Evolutionary conservation across 2,797 vertebrate species (phyloP), one percentile per base, ranked within the genome.

Genomic region (Mycteria americana): DNA sequence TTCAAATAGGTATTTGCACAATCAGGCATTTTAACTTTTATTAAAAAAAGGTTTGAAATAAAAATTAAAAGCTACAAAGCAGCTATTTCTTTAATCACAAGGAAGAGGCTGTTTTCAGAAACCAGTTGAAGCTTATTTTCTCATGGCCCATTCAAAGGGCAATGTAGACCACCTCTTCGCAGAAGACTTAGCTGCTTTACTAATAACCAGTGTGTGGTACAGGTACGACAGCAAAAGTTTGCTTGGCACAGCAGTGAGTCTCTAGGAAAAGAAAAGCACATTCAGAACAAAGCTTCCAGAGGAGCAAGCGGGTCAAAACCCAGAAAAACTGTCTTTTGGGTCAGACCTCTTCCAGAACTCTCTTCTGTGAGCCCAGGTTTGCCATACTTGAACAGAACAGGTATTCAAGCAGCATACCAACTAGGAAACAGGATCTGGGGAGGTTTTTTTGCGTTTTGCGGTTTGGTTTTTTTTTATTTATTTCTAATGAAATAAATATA

Each of bases 131-230:
- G 25, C 11, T 45, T 3, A 25, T 50, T 73, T 89, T 50, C 62
- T 43, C 33, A 11, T 0, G 45, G 45, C 69, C 48, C 2, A 2
- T 11, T 5, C 35, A 6, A 27, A 73, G 67, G 39, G 41, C 43
- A 23, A 8, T 2, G 33, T 2, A 57, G 67, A 37, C 19, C 5
- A 37, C 41, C 50, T 17, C 45, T 53, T 4, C 8, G 54, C 14
- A 39, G 7, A 54, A 17, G 30, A 18, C 9, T 0, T 0, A 4
- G 13, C 50, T 57, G 43, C 7, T 56, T 35, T 15, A 25, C 18
- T 11, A 15, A 30, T 0, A 50, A 13, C 39, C 63, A 16, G 15
- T 0, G 17, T 0, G 7, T 2, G 13, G n/a, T 2, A 76, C 31
- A 57, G 7, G 8, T 3, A 50, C 0, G 0, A 51, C 21, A 53